These are phyloP conservation scores for Candoia aspera DNA, from an alignment of 2,113 vertebrate species.

Conservation along the genomic window DNA sequence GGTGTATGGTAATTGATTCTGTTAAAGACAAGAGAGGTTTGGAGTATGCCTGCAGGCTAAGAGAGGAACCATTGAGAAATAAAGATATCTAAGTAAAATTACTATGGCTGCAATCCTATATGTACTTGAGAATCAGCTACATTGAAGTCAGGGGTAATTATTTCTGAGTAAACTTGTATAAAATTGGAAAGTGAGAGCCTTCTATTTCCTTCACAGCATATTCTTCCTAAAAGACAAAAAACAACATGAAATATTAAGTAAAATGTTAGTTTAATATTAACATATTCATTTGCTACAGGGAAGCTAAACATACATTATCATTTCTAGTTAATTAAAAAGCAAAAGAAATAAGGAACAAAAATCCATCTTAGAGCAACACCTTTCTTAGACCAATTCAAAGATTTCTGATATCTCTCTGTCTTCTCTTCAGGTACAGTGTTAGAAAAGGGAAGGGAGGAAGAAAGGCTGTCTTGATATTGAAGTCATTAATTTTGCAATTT, in stretches of 20 bases:
- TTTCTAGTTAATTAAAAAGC: not conserved
- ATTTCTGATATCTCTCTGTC: not conserved
- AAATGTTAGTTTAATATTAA: slow-evolving; percentile 16
- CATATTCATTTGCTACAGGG: slow-evolving; percentile 30
- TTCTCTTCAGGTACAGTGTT: not conserved
- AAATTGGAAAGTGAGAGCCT: not conserved
- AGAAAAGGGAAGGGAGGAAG: not conserved
- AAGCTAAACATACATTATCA: not conserved
- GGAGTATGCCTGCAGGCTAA: not conserved
- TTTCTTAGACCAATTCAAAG: not conserved
- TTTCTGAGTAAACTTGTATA: not conserved
- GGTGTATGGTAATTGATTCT: slow-evolving; percentile 32
- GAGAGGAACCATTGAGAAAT: not conserved
- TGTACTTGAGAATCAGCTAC: not conserved
- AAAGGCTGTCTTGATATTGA: not conserved
- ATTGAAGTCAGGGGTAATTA: not conserved
- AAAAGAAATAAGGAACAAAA: not conserved
- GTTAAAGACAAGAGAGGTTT: slow-evolving; percentile 43
- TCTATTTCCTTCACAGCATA: not conserved
- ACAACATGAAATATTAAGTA: not conserved
- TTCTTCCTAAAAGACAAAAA: not conserved
- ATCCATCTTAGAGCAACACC: not conserved
- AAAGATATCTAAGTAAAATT: not conserved
- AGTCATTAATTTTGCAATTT: not conserved
- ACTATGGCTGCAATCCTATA: not conserved